Evolutionary conservation across 2,888 invertebrate species (phyloP).

Genomic region (Octodonta nipae): DNA sequence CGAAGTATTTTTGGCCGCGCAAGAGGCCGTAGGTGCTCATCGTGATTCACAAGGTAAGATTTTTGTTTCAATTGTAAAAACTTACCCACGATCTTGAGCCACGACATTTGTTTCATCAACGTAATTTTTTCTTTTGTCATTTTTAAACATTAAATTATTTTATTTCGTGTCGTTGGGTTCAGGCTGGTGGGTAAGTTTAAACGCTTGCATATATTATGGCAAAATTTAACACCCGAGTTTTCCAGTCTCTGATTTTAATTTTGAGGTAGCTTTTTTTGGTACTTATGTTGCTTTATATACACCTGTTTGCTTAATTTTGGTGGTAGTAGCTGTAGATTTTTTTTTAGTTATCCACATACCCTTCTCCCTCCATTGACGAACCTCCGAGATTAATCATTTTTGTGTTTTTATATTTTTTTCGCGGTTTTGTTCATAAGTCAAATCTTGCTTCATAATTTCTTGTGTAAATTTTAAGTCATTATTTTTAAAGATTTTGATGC

Average conservation of each 20-base stretch:
- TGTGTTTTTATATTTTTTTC: constrained; percentile 5
- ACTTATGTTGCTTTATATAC: constrained; percentile 24
- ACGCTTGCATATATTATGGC: constrained; percentile 30
- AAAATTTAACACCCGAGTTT: constrained; percentile 32
- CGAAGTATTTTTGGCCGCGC: constrained; percentile 72
- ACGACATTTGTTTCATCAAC: constrained; percentile 4
- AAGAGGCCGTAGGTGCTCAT: constrained; percentile 62
- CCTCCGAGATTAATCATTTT: background rate
- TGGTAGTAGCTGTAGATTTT: constrained; percentile 18
- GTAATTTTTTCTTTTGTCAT: constrained; percentile 1
- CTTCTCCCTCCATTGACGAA: constrained; percentile 22
- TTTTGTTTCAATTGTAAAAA: constrained; percentile 32
- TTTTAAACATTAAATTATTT: background rate
- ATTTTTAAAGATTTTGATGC: constrained; percentile 1
- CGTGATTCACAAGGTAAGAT: constrained; percentile 86
- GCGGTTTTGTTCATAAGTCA: background rate
- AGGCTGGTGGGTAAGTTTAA: constrained; percentile 18
- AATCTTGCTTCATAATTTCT: no score
- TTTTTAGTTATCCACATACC: constrained; percentile 15
- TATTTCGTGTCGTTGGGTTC: constrained; percentile 12
- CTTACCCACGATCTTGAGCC: constrained; percentile 19
- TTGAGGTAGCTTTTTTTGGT: constrained; percentile 24
- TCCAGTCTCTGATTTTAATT: constrained; percentile 34
- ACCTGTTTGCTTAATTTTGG: constrained; percentile 21
- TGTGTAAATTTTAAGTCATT: background rate